These are phyloP conservation scores for Crenichthys baileyi DNA, from an alignment of 2,797 vertebrate genomes.

Conservation along the genomic window DNA sequence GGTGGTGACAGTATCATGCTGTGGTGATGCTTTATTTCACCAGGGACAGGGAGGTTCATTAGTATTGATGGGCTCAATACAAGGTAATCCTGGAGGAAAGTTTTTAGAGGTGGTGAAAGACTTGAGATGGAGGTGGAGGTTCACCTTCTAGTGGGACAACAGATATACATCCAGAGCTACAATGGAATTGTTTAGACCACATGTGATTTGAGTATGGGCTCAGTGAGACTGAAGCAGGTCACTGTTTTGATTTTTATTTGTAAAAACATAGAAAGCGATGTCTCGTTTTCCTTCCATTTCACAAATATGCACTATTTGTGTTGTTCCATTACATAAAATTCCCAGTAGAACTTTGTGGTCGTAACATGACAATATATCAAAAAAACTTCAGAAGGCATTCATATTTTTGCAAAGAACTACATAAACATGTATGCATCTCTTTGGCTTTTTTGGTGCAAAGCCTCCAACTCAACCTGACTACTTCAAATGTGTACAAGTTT, in stretches of 20 bases:
- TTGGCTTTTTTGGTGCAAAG: slow-evolving; percentile 45
- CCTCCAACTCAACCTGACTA: slow-evolving; percentile 26
- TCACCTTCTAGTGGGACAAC: neutral
- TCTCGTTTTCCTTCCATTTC: neutral
- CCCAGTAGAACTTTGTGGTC: neutral
- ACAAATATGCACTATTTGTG: neutral
- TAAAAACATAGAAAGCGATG: neutral
- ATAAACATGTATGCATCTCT: slow-evolving; percentile 18
- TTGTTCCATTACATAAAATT: neutral
- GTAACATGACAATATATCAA: neutral
- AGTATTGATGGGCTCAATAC: neutral
- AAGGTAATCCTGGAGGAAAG: neutral
- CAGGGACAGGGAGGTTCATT: neutral
- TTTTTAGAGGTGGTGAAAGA: neutral
- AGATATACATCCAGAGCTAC: neutral
- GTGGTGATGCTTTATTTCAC: neutral
- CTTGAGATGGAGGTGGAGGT: neutral
- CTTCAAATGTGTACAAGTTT: slow-evolving; percentile 54
- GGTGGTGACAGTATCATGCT: neutral
- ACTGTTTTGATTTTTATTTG: neutral
- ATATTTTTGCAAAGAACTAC: neutral
- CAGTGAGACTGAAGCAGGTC: neutral
- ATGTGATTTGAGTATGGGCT: neutral
- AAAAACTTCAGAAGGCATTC: neutral
- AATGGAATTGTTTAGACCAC: neutral